phyloP scores from a whole-genome alignment of 2,888 invertebrate species.

The Ptilodon capucinus region DNA sequence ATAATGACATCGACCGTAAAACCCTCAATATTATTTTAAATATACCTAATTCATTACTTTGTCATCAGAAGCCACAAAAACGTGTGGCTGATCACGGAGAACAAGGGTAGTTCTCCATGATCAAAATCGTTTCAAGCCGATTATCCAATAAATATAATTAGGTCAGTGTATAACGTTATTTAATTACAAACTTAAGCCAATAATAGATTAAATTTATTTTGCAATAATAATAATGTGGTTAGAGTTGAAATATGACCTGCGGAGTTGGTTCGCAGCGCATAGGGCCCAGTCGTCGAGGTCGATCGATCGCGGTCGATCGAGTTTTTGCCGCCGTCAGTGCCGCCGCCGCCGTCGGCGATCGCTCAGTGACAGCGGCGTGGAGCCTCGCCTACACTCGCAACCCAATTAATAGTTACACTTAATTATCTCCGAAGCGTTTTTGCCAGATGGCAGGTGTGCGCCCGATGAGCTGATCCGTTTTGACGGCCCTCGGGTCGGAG shows the following conservation, averaged over 20 bases:
- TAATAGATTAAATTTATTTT: too few relatives aligned
- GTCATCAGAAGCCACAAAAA: too few relatives aligned
- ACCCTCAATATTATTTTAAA: too few relatives aligned
- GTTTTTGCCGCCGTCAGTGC: slow-evolving; percentile 24
- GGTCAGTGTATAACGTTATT: too few relatives aligned
- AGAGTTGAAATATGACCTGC: not conserved
- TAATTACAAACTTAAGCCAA: too few relatives aligned
- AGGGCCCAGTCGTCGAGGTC: slow-evolving; percentile 1
- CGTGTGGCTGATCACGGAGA: too few relatives aligned
- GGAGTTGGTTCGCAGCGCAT: not conserved
- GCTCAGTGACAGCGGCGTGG: slow-evolving; percentile 18
- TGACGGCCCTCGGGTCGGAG: slow-evolving; percentile 21
- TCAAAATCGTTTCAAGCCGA: too few relatives aligned
- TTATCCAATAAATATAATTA: too few relatives aligned
- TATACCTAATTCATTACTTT: too few relatives aligned
- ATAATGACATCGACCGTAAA: too few relatives aligned
- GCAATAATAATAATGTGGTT: too few relatives aligned
- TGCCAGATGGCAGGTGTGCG: slow-evolving; percentile 12
- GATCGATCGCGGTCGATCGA: slow-evolving; percentile 18
- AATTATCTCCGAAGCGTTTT: slow-evolving; percentile 21
- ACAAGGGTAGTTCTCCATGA: too few relatives aligned
- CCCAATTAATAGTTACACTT: slow-evolving; percentile 36
- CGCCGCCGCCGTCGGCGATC: slow-evolving; percentile 12
- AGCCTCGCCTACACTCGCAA: slow-evolving; percentile 17
- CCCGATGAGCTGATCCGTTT: slow-evolving; percentile 25